Conservation (phyloP, 2,888 invertebrate genomes). For the Theretra japonica region DNA sequence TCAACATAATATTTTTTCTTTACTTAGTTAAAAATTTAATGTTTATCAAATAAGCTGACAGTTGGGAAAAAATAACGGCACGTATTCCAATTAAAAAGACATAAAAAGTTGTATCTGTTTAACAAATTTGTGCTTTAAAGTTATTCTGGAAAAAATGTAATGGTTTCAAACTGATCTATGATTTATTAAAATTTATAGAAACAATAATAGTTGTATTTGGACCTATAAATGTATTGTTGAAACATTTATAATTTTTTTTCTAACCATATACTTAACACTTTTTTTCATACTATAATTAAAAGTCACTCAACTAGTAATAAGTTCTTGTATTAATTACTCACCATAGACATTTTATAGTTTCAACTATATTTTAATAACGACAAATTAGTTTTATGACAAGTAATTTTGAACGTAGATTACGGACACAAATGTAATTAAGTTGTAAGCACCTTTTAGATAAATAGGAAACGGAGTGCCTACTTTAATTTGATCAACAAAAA, state of each 20-base stretch:
- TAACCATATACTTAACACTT: not conserved
- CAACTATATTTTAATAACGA: slow-evolving; percentile 16
- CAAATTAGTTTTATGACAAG: slow-evolving; percentile 22
- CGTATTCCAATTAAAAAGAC: not conserved
- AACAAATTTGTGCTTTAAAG: not conserved
- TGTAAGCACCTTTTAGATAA: not conserved
- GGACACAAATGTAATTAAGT: slow-evolving; percentile 16
- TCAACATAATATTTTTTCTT: not conserved
- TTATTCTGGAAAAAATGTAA: not conserved
- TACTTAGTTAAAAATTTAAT: not conserved
- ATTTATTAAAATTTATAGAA: not conserved
- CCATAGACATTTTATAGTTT: slow-evolving; percentile 13
- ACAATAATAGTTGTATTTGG: not conserved
- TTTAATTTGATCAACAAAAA: slow-evolving; percentile 21
- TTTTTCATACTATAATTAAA: not conserved
- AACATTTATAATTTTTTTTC: not conserved
- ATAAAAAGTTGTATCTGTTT: not conserved
- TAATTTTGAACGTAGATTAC: slow-evolving; percentile 14
- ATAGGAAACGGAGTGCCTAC: not conserved
- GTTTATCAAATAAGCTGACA: no score
- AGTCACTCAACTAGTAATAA: not conserved
- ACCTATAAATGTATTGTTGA: not conserved
- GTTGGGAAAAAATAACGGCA: not conserved
- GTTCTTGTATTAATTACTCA: not conserved
- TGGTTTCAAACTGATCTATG: not conserved